Conservation (phyloP, 2,888 invertebrate species). For the Clivina fossor region DNA sequence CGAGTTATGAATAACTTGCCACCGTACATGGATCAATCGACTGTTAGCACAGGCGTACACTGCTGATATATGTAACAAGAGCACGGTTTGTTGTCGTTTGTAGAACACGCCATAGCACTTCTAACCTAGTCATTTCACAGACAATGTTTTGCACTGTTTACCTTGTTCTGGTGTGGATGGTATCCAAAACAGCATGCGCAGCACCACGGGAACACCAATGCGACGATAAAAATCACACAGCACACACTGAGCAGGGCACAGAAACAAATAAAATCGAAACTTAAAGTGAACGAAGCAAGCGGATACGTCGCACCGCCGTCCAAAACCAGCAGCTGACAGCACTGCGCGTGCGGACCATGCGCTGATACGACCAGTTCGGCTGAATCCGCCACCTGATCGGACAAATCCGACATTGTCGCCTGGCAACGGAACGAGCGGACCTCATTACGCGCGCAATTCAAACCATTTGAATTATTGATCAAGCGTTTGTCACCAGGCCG, state of each 20-base stretch:
- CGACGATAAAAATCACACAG: slow-evolving; percentile 44
- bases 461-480: slow-evolving; percentile 52
- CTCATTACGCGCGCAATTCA: slow-evolving; percentile 50
- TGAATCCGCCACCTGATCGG: slow-evolving; percentile 41
- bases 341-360: slow-evolving; percentile 53
- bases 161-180: slow-evolving; percentile 42
- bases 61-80: neutral
- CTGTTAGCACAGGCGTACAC: neutral
- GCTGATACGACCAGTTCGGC: slow-evolving; percentile 48
- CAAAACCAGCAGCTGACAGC: slow-evolving; percentile 71
- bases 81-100: no score
- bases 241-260: slow-evolving; percentile 53
- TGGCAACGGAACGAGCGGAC: slow-evolving; percentile 30
- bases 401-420: no score
- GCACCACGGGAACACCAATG: slow-evolving; percentile 43
- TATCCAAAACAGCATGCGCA: slow-evolving; percentile 33
- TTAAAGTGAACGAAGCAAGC: slow-evolving; percentile 54
- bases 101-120: slow-evolving; percentile 51
- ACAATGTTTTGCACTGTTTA: slow-evolving; percentile 39
- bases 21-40: neutral
- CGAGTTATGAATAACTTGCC: neutral
- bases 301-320: slow-evolving; percentile 63
- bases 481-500: slow-evolving; percentile 15
- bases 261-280: slow-evolving; percentile 53
- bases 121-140: slow-evolving; percentile 46